Conservation (phyloP, 2,888 invertebrate species). For the Xanthorhoe spadicearia region DNA sequence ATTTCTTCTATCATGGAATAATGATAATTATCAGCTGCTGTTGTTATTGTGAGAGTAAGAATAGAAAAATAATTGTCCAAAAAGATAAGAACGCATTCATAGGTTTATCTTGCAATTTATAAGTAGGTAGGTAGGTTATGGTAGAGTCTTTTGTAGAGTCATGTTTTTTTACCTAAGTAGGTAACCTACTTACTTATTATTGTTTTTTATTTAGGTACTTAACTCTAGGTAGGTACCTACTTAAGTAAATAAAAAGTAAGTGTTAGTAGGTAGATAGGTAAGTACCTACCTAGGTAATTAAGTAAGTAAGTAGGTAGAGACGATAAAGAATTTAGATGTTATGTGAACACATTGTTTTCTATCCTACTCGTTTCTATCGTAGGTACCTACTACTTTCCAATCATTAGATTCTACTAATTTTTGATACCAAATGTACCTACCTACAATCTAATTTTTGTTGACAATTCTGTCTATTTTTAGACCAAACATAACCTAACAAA, state of each 20-base stretch:
- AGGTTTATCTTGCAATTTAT: neutral
- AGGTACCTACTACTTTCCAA: constrained; percentile 3
- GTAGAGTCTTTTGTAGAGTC: too few species aligned
- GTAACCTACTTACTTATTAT: too few species aligned
- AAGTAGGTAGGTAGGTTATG: constrained; percentile 12
- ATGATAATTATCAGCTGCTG: neutral
- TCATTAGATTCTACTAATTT: neutral
- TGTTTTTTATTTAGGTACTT: too few species aligned
- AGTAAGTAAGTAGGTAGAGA: neutral
- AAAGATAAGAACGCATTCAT: neutral
- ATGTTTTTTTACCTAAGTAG: constrained; percentile 1
- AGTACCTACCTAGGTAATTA: constrained; percentile 5
- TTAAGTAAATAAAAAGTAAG: neutral
- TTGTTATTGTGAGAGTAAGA: neutral
- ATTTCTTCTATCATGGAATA: neutral
- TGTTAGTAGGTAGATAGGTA: constrained; percentile 12
- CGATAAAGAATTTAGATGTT: too few species aligned
- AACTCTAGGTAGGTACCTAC: too few species aligned
- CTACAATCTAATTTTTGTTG: constrained; percentile 5
- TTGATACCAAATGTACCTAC: neutral
- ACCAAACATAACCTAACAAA: constrained; percentile 38
- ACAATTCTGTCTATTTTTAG: constrained; percentile 27
- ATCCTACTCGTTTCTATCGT: too few species aligned
- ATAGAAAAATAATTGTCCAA: neutral
- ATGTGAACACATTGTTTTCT: too few species aligned